Evolutionary conservation across 2,888 invertebrate genomes (phyloP).

Genomic region (Capitulum mitella): DNA sequence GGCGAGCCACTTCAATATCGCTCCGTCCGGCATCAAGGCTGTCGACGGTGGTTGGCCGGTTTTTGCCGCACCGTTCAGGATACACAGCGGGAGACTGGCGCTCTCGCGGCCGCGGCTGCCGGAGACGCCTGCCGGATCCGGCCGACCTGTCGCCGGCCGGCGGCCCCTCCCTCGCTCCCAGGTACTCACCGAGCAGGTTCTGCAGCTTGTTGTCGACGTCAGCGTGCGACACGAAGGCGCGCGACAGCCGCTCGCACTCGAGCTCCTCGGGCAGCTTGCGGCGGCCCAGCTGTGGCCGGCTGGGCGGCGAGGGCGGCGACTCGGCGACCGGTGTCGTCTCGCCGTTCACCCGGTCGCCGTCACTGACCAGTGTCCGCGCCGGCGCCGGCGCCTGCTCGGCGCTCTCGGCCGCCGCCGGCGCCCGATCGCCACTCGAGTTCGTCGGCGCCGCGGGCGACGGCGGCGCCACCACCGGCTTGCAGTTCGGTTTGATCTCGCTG

Average conservation of each 20-base stretch:
- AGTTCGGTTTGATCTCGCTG: constrained; percentile 3
- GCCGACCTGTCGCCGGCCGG: too few relatives aligned
- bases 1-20: not conserved
- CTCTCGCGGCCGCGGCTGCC: constrained; percentile 4
- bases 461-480: not conserved
- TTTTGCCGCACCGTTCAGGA: too few relatives aligned
- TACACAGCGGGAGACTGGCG: too few relatives aligned
- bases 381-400: not conserved
- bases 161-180: too few relatives aligned
- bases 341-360: not conserved
- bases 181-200: constrained; percentile 37
- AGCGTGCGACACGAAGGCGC: constrained; percentile 40
- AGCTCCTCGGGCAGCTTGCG: constrained; percentile 58
- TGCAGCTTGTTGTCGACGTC: constrained; percentile 34
- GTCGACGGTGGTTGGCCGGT: too few relatives aligned
- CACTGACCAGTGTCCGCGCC: not conserved
- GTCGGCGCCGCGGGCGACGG: not conserved
- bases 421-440: not conserved
- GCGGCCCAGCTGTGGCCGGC: constrained; percentile 46
- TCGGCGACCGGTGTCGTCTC: constrained; percentile 1
- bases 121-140: too few relatives aligned
- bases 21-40: not conserved
- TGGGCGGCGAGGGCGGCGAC: constrained; percentile 26
- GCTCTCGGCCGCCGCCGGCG: not conserved
- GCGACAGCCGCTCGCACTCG: constrained; percentile 62